Conservation (phyloP, 2,113 vertebrate species). For the Raja brachyura region DNA sequence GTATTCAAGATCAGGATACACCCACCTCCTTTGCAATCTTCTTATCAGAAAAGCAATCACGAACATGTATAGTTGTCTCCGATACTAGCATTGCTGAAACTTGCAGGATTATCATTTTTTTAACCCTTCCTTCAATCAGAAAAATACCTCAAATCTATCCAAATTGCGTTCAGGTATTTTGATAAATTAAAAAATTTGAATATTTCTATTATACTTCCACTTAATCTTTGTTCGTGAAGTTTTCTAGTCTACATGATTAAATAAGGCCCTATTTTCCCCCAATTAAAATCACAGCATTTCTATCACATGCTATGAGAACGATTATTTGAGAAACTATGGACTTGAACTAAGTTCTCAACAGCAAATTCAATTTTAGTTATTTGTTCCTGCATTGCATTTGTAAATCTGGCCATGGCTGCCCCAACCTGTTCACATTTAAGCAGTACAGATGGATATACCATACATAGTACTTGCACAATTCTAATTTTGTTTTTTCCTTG, state of each 20-base stretch:
- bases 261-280: too few relatives aligned
- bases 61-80: too few relatives aligned
- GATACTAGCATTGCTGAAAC: too few relatives aligned
- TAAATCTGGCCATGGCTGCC: too few relatives aligned
- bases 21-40: too few relatives aligned
- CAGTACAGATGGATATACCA: background rate
- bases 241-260: background rate
- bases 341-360: background rate
- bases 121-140: too few relatives aligned
- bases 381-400: background rate
- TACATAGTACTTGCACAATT: background rate
- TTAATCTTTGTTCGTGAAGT: background rate
- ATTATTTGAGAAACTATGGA: background rate
- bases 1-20: too few relatives aligned
- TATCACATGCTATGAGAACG: background rate
- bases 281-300: background rate
- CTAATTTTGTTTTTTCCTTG: too few relatives aligned
- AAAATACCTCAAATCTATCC: too few relatives aligned
- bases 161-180: too few relatives aligned
- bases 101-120: too few relatives aligned
- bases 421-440: background rate
- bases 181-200: background rate
- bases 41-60: too few relatives aligned
- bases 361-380: background rate
- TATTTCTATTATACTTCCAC: background rate